Evolutionary conservation across 53 echinoderm and acorn worm species (phyloP), one percentile per base, ranked within the genome.

Genomic region (Glandiceps talaboti): DNA sequence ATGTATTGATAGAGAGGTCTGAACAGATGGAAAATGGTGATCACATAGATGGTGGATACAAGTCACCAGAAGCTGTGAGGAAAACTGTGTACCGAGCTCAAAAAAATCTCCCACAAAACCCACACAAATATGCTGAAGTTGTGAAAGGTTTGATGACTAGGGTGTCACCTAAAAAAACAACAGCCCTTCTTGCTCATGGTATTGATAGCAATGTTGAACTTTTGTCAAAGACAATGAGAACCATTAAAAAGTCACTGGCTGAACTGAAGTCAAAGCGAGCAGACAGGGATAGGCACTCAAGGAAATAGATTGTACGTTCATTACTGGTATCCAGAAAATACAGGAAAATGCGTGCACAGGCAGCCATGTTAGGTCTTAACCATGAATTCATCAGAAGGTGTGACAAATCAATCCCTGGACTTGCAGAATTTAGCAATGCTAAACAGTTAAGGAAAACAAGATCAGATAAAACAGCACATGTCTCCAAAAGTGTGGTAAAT

Each of bases 311-410:
- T 12, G 64, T 45, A 29, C 73, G 72, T 73, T 86, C 85, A 77
- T 76, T 75, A 27, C 76, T 87, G 20, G 77, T 73, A 28, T 74
- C 83, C 33, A 86, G 79, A 86, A 28, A 82, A 30, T 30, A 82
- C 75, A 86, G 73, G 28, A 80, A 89, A 45, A 77, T 6, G 1
- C 14, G 30, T 12, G 31, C 78, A 0, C 75, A 74, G 28, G 74
- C 74, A 45, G 6, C 64, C 6, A 20, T 45, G 64, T 45, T 45
- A 45, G 64, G 64, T 12, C 6, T 45, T 6, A 6, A 45, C 20
- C 64, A 20, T 45, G 64, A 45, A 12, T 20, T 45, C 64, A 45
- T 45, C 20, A 6, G 64, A 45, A 45, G 64, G 20, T 45, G 64
- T 45, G 64, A 45, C 6, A 6, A 45, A 20, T 45, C 64, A 6